Evolutionary conservation across 2,888 invertebrate genomes (phyloP), one percentile per base, ranked within the genome.

Genomic region (Lasius platythorax): DNA sequence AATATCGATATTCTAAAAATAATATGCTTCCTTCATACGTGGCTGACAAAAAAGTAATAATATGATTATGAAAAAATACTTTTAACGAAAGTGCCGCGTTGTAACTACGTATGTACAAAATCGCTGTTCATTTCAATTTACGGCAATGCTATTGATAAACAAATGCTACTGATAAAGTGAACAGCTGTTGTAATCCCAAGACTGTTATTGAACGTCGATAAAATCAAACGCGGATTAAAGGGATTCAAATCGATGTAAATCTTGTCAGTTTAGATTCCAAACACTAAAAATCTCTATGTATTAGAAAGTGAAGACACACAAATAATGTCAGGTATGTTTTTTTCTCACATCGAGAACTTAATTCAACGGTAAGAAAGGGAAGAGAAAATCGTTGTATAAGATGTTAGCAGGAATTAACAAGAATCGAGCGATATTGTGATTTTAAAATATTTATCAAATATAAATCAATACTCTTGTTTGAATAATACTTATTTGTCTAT

Each of bases 221-320:
- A 78, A 70, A 58, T 70, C 46, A 2, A 28, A 30, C 3, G 15
- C 43, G 23, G 11, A 58, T 70, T 58, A 43, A 33, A 63, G 12
- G 15, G 12, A 76, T 76, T 33, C 12, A 37, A 37, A 9, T 64
- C 15, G 11, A 2, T 15, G 8, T n/a, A 37, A 28, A 40, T 40
- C 67, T 64, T 9, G 43, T n/a, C 23, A 63, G 43, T 46, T 76
- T 18, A 37, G 37, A 40, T 67, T 67, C 37, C 67, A 15, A 73
- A 61, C 3, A 74, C 23, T 67, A 23, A 37, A 53, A 67, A 76
- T 53, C n/a, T 53, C 6, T 40, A 2, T 74, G 28, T 40, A 63
- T 9, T 63, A 4, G 8, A 64, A 63, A 75, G 33, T 63, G n/a
- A 33, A 64, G 50, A 11, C 4, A 37, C 4, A 37, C 6, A 12